Evolutionary conservation across 1,140 invertebrate genomes (phyloP), one percentile per base, ranked within the genome.

Genomic region (Thaumatotibia leucotreta): DNA sequence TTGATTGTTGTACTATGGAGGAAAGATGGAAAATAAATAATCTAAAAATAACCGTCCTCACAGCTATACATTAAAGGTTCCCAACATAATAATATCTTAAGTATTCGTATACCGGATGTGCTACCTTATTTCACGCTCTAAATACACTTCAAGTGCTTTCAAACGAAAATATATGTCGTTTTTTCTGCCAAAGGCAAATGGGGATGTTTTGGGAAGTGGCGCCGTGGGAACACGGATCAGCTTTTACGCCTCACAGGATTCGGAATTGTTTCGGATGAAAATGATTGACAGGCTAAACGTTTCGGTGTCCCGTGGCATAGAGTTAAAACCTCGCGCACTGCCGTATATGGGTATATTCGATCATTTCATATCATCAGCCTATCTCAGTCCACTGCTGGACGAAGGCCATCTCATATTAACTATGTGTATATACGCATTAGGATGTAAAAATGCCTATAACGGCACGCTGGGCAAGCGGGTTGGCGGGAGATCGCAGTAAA

Each of bases 231-330:
- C 77, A 84, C 70, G 80, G 80, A 80, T 81, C 76, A 69, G 80
- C 83, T 87, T 80, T 83, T 80, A 83, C 76, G 80, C 77, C 72
- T 66, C 66, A 29, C 67, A 68, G 67, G 72, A 74, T 79, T 69
- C 69, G 75, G 72, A 78, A 80, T 74, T 76, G 61, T 71, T 72
- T n/a, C 67, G 69, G 58, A 68, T 33, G 11, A 52, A 64, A 24
- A 70, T 66, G 50, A 64, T 22, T 70, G 45, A 68, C 58, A 65
- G 49, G 52, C 20, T 45, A 78, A 73, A 70, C 27, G 29, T 14
- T 58, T 45, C 4, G 9, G 22, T 24, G 11, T n/a, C 50, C 4
- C 11, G 24, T 4, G n/a, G 24, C 17, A 22, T 39, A 39, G 9
- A 39, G 2, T n/a, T n/a, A n/a, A n/a, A n/a, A n/a, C n/a, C n/a